A percentile compares a stretch with the other conserved stretches of the same genome.
phyloP scores from a whole-genome alignment of 2,888 invertebrate genomes.

The Morpho achilles region DNA sequence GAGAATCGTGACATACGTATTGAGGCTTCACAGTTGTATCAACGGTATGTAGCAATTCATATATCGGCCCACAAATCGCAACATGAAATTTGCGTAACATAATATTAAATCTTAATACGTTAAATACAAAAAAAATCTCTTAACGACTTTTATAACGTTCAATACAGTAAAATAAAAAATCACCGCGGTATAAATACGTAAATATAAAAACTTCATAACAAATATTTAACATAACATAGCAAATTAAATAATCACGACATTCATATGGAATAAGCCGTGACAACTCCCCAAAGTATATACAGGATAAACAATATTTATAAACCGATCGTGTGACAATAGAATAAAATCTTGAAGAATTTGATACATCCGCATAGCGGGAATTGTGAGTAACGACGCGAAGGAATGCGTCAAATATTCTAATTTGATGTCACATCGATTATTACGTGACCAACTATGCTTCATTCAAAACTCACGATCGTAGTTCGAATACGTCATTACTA shows the following conservation, averaged over 20 bases:
- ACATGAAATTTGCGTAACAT: slow-evolving; percentile 19
- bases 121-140: slow-evolving; percentile 1
- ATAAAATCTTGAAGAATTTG: slow-evolving; percentile 5
- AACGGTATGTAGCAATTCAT: slow-evolving; percentile 12
- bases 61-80: slow-evolving; percentile 22
- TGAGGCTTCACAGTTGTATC: slow-evolving; percentile 12
- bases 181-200: slow-evolving; percentile 9
- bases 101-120: slow-evolving; percentile 6
- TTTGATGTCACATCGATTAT: slow-evolving; percentile 29
- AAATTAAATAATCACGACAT: slow-evolving; percentile 7
- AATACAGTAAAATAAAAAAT: no score
- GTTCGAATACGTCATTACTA: slow-evolving; percentile 21
- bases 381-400: slow-evolving; percentile 24
- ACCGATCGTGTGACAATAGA: slow-evolving; percentile 13
- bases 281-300: slow-evolving; percentile 5
- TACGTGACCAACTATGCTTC: slow-evolving; percentile 31
- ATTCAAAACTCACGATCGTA: slow-evolving; percentile 27
- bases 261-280: slow-evolving; percentile 15
- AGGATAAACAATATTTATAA: slow-evolving; percentile 15
- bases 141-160: no score
- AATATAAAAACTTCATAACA: slow-evolving; percentile 10
- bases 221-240: background rate
- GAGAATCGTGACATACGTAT: slow-evolving; percentile 15
- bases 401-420: slow-evolving; percentile 32
- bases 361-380: slow-evolving; percentile 36